Evolutionary conservation across 2,888 invertebrate genomes (phyloP), one percentile per base, ranked within the genome.

Genomic region (Cosmorhoe ocellata): DNA sequence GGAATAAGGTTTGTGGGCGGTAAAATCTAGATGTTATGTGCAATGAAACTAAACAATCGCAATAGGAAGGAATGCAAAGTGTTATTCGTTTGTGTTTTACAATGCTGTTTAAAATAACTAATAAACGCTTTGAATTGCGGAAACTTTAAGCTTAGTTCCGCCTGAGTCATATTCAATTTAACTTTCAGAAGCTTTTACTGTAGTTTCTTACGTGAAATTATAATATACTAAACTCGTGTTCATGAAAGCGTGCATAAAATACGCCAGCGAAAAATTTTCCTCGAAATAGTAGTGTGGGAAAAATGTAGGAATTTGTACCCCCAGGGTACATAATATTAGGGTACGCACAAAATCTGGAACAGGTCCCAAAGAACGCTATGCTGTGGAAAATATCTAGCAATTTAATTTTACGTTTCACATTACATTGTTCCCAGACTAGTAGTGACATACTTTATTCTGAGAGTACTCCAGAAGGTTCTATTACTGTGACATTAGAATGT

Each of bases 401-500:
- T 76, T 69, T 71, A 56, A 70, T 74, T 74, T 71, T 62, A 72
- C 67, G 64, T 71, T 66, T 64, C 63, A 66, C 60, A 56, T 65
- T 59, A 65, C 66, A 61, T 63, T 60, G 58, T 62, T 44, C 51
- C 52, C 51, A 53, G 53, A 59, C 58, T 49, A 60, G 22, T 61
- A 54, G 58, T 58, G 59, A 65, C 65, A 69, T 46, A 69, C 66
- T 67, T 65, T 71, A 60, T 66, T 59, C 62, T 58, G 47, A 56
- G 62, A 60, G 62, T 60, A 56, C 61, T 59, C 54, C 42, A 36
- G 10, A 47, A 50, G 40, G 42, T 48, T 55, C 33, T 52, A 48
- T 55, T 39, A 37, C 45, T 56, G 50, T 48, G 43, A 48, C 45
- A 52, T 51, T 56, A 66, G 56, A 64, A 68, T 67, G 67, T 64